phyloP scores from a whole-genome alignment of 2,113 vertebrate species.

The Ursus arctos region DNA sequence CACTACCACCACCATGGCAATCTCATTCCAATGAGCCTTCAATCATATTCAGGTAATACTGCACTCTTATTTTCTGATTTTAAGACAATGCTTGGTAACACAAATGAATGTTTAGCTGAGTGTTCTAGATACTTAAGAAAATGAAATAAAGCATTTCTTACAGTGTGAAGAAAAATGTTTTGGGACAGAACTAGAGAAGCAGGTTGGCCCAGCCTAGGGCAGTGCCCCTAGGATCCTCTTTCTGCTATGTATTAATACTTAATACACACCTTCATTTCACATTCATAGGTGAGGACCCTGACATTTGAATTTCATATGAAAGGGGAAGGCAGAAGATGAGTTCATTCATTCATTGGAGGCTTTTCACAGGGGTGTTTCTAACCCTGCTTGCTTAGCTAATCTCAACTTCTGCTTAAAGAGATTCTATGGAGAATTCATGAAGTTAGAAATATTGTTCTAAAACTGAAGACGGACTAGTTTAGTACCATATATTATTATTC shows the following conservation, averaged over 20 bases:
- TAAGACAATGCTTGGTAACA: neutral
- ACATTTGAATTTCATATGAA: neutral
- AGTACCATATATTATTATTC: neutral
- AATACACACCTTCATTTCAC: neutral
- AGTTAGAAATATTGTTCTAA: neutral
- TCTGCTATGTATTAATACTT: neutral
- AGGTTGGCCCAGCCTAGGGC: neutral
- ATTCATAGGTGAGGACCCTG: neutral
- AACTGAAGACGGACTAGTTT: neutral
- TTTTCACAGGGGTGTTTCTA: conserved; percentile 11
- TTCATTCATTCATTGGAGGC: neutral
- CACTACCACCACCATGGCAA: neutral
- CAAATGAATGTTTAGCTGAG: neutral
- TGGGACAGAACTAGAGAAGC: neutral
- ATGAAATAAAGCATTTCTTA: conserved; percentile 55
- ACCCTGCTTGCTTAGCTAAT: neutral
- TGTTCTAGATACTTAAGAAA: neutral
- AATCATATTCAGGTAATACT: neutral
- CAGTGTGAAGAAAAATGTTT: neutral
- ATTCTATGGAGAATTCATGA: neutral
- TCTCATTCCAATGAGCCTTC: neutral
- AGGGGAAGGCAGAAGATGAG: neutral
- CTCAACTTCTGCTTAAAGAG: neutral
- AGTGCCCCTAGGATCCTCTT: no score
- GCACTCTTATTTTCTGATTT: neutral